Conservation (phyloP, 2,113 vertebrate species). For the Nyctibius bracteatus region DNA sequence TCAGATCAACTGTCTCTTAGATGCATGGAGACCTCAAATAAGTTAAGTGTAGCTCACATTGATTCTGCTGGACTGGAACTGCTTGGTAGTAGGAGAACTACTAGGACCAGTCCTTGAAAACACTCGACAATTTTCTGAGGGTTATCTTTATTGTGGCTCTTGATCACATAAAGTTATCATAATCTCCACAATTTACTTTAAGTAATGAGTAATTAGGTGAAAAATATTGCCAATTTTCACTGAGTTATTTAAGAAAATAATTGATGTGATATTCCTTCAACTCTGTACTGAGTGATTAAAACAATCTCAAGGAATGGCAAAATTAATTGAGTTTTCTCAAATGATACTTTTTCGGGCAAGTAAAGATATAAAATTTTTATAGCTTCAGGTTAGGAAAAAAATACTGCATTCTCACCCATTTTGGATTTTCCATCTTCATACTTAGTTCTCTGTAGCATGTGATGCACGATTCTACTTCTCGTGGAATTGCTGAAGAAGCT, state of each 20-base stretch:
- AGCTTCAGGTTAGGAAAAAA: neutral
- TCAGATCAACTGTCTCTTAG: neutral
- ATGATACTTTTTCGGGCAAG: neutral
- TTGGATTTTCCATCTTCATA: constrained; percentile 97
- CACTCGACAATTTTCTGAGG: neutral
- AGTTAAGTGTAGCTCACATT: neutral
- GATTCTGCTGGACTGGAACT: neutral
- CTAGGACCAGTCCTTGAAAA: neutral
- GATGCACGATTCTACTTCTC: constrained; percentile 95
- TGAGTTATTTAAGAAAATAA: neutral
- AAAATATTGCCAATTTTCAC: neutral
- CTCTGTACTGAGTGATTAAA: neutral
- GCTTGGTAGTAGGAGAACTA: neutral
- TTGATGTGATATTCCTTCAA: neutral
- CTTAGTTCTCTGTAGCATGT: constrained; percentile 94
- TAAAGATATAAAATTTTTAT: neutral
- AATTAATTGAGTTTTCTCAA: neutral
- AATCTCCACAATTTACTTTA: neutral
- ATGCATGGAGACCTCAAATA: neutral
- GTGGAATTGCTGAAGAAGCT: constrained; percentile 99
- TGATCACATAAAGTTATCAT: neutral
- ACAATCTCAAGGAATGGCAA: neutral
- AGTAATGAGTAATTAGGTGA: neutral
- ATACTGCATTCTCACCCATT: constrained; percentile 83
- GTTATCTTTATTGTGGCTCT: neutral